These are phyloP conservation scores for Tetanocera ferruginea DNA, from an alignment of 2,888 invertebrate species.

Conservation along the genomic window DNA sequence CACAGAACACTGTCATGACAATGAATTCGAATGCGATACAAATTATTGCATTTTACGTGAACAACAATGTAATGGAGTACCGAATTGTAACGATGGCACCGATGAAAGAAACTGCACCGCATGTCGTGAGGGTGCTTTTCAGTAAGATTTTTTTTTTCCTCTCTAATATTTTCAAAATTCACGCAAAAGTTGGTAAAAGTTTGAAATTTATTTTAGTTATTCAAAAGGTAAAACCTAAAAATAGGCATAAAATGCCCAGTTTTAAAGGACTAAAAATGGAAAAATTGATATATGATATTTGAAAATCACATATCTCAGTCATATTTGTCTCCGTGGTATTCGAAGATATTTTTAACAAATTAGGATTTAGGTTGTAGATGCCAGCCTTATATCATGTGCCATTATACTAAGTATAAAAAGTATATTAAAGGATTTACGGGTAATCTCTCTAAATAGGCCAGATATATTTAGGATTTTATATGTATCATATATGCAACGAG, in stretches of 20 bases:
- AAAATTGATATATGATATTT: not conserved
- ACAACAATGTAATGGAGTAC: slow-evolving; percentile 72
- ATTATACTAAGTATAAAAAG: too few relatives aligned
- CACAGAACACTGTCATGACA: slow-evolving; percentile 66
- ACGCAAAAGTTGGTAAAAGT: slow-evolving; percentile 1
- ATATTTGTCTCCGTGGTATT: too few relatives aligned
- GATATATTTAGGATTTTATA: too few relatives aligned
- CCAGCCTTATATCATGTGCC: too few relatives aligned
- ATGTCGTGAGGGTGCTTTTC: slow-evolving; percentile 67
- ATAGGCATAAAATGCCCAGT: too few relatives aligned
- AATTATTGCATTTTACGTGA: slow-evolving; percentile 75
- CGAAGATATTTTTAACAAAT: too few relatives aligned
- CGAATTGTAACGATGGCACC: slow-evolving; percentile 72
- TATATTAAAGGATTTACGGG: too few relatives aligned
- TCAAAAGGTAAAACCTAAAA: not conserved
- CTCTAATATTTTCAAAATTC: not conserved
- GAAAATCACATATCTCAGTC: too few relatives aligned
- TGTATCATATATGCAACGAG: too few relatives aligned
- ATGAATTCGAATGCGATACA: slow-evolving; percentile 74
- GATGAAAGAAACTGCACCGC: slow-evolving; percentile 71
- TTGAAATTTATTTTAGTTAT: not conserved
- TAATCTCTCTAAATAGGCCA: too few relatives aligned
- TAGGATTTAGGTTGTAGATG: too few relatives aligned
- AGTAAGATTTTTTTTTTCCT: slow-evolving; percentile 61
- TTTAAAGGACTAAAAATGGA: too few relatives aligned